Conservation (phyloP, 2,113 vertebrate genomes). For the Amia ocellicauda region DNA sequence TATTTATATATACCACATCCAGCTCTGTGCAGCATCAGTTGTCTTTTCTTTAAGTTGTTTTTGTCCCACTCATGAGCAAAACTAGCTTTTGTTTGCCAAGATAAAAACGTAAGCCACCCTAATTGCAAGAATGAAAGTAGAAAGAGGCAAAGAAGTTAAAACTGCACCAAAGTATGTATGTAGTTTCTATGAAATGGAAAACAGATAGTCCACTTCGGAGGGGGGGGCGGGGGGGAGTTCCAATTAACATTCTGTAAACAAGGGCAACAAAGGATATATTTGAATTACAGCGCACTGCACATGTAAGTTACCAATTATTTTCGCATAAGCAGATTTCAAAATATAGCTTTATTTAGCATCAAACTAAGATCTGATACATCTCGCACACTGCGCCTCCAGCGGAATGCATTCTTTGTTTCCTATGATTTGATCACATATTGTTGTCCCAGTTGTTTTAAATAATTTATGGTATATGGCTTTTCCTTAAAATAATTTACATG, state of each 20-base stretch:
- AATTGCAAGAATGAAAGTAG: too few species aligned
- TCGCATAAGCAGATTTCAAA: constrained; percentile 67
- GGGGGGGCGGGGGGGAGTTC: constrained; percentile 9
- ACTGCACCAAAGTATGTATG: not conserved
- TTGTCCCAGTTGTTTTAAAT: constrained; percentile 79
- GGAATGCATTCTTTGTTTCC: constrained; percentile 69
- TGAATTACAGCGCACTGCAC: constrained; percentile 36
- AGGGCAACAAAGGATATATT: constrained; percentile 21
- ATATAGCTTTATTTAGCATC: constrained; percentile 61
- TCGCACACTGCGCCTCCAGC: constrained; percentile 70
- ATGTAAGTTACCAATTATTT: constrained; percentile 68
- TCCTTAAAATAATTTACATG: constrained; percentile 83
- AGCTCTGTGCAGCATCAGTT: too few species aligned
- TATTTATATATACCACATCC: too few species aligned
- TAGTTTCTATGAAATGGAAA: constrained; percentile 16
- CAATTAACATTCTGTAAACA: constrained; percentile 29
- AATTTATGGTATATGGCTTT: constrained; percentile 76
- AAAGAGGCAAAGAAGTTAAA: constrained; percentile 1
- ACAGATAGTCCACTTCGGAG: constrained; percentile 13
- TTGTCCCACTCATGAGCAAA: too few species aligned
- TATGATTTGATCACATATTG: constrained; percentile 77
- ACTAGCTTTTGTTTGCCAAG: too few species aligned
- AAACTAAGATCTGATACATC: constrained; percentile 68
- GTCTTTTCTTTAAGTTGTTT: too few species aligned
- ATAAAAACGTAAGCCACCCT: too few species aligned